Conservation (phyloP, 64 coral and sea anemone genomes). For the Stichodactyla mertensii region DNA sequence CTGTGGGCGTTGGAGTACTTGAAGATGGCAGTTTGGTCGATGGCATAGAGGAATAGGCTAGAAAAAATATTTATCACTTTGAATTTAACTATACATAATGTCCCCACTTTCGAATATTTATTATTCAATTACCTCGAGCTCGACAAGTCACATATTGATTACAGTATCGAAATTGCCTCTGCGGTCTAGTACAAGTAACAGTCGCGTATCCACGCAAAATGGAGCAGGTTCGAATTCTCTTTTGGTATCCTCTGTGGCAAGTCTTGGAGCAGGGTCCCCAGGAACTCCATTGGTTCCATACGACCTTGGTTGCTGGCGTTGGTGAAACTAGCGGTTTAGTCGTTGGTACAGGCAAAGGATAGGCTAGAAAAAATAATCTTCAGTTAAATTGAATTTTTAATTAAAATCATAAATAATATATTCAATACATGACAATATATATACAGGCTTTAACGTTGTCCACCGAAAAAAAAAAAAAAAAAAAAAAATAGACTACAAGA, state of each 20-base stretch:
- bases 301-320: background rate
- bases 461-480: too few relatives aligned
- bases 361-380: background rate
- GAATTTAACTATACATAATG: too few relatives aligned
- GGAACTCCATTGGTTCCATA: background rate
- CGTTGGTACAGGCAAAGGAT: background rate
- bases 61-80: background rate
- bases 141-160: background rate
- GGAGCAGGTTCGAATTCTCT: background rate
- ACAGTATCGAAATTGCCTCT: background rate
- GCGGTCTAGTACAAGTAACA: background rate
- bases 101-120: too few relatives aligned
- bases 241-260: background rate
- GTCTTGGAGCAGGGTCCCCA: background rate
- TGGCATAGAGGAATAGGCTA: background rate
- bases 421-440: too few relatives aligned
- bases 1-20: background rate
- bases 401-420: too few relatives aligned
- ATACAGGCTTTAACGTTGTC: too few relatives aligned
- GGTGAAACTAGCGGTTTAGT: background rate
- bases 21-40: background rate
- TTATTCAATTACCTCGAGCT: background rate
- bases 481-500: too few relatives aligned
- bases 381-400: too few relatives aligned
- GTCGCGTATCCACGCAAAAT: background rate